These are phyloP conservation scores for Drosophila gunungcola DNA, from an alignment of 1,140 invertebrate genomes.

Conservation along the genomic window DNA sequence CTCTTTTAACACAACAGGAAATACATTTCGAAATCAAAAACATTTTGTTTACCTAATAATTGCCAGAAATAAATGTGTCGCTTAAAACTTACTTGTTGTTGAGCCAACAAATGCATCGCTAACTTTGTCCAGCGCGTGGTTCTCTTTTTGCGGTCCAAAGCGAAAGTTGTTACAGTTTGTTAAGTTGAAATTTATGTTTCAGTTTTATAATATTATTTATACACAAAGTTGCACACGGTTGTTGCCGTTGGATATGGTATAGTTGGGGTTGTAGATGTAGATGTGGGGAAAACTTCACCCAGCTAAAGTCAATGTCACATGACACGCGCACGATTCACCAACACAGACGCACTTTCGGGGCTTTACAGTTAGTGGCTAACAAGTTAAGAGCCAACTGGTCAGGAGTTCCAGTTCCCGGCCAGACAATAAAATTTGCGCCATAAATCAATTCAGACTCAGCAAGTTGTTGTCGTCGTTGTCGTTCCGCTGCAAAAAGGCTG, in stretches of 20 bases:
- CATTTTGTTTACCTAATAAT: conserved; percentile 23
- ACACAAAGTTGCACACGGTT: conserved; percentile 32
- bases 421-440: conserved; percentile 82
- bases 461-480: conserved; percentile 52
- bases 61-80: conserved; percentile 33
- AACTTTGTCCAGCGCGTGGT: conserved; percentile 28
- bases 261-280: neutral
- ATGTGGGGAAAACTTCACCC: conserved; percentile 2
- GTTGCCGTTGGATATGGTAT: neutral
- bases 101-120: conserved; percentile 34
- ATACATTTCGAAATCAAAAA: neutral
- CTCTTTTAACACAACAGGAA: too few relatives aligned
- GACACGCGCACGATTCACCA: conserved; percentile 72
- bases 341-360: conserved; percentile 70
- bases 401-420: conserved; percentile 54
- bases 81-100: conserved; percentile 65
- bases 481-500: conserved; percentile 49
- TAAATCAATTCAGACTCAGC: conserved; percentile 78
- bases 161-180: conserved; percentile 48
- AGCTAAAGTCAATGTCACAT: conserved; percentile 52
- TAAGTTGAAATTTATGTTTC: conserved; percentile 40
- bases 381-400: conserved; percentile 62
- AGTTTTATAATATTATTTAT: conserved; percentile 45
- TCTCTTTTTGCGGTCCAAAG: conserved; percentile 19
- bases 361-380: conserved; percentile 74